Percentiles rank a stretch among this genome's conserved stretches.
These are phyloP conservation scores for Patella ulyssiponensis DNA, from an alignment of 2,888 invertebrate species.

Conservation along the genomic window DNA sequence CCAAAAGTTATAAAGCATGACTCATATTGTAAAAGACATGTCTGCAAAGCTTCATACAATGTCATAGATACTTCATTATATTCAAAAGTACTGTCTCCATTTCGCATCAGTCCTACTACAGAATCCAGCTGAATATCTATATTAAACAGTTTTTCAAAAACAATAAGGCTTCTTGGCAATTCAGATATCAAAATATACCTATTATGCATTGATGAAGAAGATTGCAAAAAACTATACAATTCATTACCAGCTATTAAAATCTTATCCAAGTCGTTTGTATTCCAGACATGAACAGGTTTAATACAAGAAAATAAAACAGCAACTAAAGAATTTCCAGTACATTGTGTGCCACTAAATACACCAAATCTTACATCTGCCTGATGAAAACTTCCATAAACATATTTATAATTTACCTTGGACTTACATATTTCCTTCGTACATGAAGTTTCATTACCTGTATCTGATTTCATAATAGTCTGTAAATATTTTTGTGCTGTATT, in stretches of 20 bases:
- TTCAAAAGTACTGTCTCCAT: too few species aligned
- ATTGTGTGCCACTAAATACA: neutral
- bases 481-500: too few species aligned
- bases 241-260: too few species aligned
- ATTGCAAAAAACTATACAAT: too few species aligned
- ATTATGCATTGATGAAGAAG: too few species aligned
- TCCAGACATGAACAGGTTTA: neutral
- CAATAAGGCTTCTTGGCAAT: neutral
- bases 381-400: neutral
- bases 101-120: neutral
- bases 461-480: too few species aligned
- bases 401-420: too few species aligned
- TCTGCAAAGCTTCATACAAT: neutral
- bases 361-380: neutral
- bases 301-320: neutral
- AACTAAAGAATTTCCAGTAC: neutral
- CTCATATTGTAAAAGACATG: constrained; percentile 1
- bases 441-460: too few species aligned
- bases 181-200: too few species aligned
- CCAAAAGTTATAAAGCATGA: constrained; percentile 1
- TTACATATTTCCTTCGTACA: too few species aligned
- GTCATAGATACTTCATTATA: neutral
- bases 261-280: neutral
- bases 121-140: neutral
- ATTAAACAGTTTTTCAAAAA: neutral